Conservation (phyloP, 2,797 vertebrate genomes). For the Valencia hispanica region DNA sequence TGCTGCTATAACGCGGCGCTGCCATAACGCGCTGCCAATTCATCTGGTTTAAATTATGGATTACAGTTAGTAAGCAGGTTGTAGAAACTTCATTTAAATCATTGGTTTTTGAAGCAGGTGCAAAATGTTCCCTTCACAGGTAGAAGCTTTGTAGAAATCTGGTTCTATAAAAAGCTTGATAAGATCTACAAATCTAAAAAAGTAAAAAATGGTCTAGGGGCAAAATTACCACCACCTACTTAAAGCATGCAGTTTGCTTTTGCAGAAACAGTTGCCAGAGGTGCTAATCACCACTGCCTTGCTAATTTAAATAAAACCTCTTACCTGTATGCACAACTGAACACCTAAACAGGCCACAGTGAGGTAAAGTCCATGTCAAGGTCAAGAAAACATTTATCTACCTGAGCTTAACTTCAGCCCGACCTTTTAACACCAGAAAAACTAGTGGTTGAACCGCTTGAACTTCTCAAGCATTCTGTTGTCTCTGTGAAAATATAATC, state of each 20-base stretch:
- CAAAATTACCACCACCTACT: background rate
- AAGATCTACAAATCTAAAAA: background rate
- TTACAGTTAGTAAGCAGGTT: too few relatives aligned
- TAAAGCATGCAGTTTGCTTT: background rate
- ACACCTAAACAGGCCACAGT: background rate
- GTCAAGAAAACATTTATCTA: background rate
- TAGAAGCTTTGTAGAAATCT: background rate
- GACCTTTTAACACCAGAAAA: background rate
- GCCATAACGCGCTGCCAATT: too few relatives aligned
- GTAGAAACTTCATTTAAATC: background rate
- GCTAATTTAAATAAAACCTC: background rate
- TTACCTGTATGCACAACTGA: background rate
- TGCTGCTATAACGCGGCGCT: too few relatives aligned
- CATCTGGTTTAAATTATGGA: too few relatives aligned
- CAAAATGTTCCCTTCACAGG: background rate
- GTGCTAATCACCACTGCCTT: background rate
- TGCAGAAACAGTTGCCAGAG: background rate
- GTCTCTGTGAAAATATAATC: background rate
- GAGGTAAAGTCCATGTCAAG: background rate
- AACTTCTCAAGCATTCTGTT: background rate
- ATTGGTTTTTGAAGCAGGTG: background rate
- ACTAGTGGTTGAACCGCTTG: background rate
- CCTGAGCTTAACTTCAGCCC: rapidly evolving
- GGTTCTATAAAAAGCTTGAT: background rate
- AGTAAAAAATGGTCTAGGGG: background rate